Evolutionary conservation across 2,888 invertebrate species (phyloP).

Genomic region (Eristalis tenax): DNA sequence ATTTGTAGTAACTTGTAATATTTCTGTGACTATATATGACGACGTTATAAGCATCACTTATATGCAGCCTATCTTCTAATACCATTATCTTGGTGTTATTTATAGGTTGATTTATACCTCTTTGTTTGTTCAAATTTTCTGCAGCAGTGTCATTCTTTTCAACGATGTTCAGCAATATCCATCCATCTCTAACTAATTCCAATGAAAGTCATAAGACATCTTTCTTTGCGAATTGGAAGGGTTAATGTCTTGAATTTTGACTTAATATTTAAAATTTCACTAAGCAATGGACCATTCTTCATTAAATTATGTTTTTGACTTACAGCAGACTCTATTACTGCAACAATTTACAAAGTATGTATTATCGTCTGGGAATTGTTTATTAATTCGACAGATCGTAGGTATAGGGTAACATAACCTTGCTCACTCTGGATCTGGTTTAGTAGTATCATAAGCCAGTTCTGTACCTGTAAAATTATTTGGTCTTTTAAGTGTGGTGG

Average conservation of each 20-base stretch:
- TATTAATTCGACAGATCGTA: too few species aligned
- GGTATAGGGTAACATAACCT: too few species aligned
- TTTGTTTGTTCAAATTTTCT: slow-evolving; percentile 15
- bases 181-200: slow-evolving; percentile 1
- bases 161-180: slow-evolving; percentile 2
- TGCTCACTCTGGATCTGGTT: background rate
- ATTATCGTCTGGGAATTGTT: background rate
- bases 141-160: background rate
- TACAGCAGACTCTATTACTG: background rate
- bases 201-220: background rate
- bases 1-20: slow-evolving; percentile 8
- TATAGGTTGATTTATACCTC: background rate
- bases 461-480: slow-evolving; percentile 12
- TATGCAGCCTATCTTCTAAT: slow-evolving; percentile 15
- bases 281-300: slow-evolving; percentile 1
- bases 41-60: slow-evolving; percentile 4
- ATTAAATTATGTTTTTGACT: background rate
- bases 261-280: slow-evolving; percentile 10
- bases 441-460: slow-evolving; percentile 10
- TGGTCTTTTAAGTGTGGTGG: background rate
- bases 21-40: slow-evolving; percentile 6
- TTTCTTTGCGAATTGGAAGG: background rate
- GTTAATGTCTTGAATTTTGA: slow-evolving; percentile 1
- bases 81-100: slow-evolving; percentile 19
- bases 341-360: background rate